Percentiles rank a stretch among this genome's conserved stretches.
These are phyloP conservation scores for Danio tinwini DNA, from an alignment of 2,797 vertebrate species.

Conservation along the genomic window DNA sequence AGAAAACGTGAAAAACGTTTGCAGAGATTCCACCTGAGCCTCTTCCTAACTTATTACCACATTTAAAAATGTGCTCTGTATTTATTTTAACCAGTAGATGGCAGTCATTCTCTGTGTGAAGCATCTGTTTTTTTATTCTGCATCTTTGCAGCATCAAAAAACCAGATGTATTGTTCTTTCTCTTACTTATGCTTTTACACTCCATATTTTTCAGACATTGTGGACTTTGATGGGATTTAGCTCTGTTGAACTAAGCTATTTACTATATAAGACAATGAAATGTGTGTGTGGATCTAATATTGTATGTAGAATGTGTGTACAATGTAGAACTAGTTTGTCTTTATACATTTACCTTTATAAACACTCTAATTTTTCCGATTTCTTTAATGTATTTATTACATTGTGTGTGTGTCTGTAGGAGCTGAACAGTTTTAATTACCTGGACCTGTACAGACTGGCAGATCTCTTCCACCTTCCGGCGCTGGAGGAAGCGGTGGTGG, in stretches of 20 bases:
- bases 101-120: slow-evolving; percentile 68
- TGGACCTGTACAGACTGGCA: slow-evolving; percentile 96
- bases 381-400: neutral
- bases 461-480: slow-evolving; percentile 96
- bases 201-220: slow-evolving; percentile 17
- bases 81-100: slow-evolving; percentile 69
- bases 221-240: neutral
- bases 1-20: neutral
- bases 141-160: slow-evolving; percentile 18
- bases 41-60: neutral
- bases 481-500: slow-evolving; percentile 92
- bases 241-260: neutral
- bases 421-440: slow-evolving; percentile 95
- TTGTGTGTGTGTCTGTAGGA: slow-evolving; percentile 76
- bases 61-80: neutral
- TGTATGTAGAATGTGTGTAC: neutral
- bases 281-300: neutral
- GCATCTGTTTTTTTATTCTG: slow-evolving; percentile 16
- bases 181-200: neutral
- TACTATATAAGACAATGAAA: neutral
- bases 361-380: neutral
- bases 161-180: neutral
- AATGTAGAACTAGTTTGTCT: slow-evolving; percentile 2
- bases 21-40: neutral
- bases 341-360: neutral